Conservation (phyloP, 2,888 invertebrate species). For the Apotomis turbidana region DNA sequence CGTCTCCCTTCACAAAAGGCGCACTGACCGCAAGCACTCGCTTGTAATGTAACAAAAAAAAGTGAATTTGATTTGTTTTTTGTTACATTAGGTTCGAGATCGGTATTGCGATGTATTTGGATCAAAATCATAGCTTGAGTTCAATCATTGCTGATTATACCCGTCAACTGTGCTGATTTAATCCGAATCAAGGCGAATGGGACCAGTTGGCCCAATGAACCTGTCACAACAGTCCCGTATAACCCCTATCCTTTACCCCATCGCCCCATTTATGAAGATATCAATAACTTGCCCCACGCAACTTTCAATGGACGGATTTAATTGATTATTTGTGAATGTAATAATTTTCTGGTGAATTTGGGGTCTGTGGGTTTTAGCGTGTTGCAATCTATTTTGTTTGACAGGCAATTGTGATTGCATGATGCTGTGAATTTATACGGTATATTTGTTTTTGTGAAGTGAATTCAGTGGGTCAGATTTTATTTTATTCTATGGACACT, state of each 20-base stretch:
- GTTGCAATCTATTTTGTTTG: conserved; percentile 42
- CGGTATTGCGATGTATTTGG: too few relatives aligned
- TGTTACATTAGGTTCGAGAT: too few relatives aligned
- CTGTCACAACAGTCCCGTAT: conserved; percentile 79
- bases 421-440: conserved; percentile 9
- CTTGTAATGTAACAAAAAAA: too few relatives aligned
- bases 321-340: conserved; percentile 76
- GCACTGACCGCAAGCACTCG: too few relatives aligned
- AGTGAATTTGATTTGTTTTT: too few relatives aligned
- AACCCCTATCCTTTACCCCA: conserved; percentile 77
- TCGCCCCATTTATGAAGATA: conserved; percentile 80
- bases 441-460: not conserved
- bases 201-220: conserved; percentile 57
- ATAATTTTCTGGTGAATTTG: conserved; percentile 66
- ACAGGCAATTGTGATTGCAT: conserved; percentile 36
- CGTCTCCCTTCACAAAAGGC: too few relatives aligned
- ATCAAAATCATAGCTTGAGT: not conserved
- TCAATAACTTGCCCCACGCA: conserved; percentile 75
- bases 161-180: conserved; percentile 6
- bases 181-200: conserved; percentile 25
- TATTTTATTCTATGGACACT: too few relatives aligned
- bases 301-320: conserved; percentile 67
- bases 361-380: conserved; percentile 48
- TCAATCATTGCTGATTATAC: not conserved
- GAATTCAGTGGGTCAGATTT: too few relatives aligned